Base-by-base conservation (phyloP, 2,888 invertebrate species). In the Stomorhina lunata region DNA sequence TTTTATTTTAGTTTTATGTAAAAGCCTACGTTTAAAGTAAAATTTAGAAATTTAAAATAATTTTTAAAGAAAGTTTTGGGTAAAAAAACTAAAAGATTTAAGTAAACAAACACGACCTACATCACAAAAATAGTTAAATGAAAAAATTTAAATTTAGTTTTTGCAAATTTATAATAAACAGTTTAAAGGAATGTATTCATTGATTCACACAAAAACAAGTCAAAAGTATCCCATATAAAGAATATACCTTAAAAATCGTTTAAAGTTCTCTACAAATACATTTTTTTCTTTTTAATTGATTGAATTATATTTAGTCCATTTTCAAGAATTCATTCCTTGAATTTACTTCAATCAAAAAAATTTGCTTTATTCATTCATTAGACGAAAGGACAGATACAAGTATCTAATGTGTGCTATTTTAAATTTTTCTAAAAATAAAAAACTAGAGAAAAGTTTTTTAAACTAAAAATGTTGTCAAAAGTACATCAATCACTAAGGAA, bases 401-500 rank as follows among this genome's bases (percentile, higher is more conserved):
- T 20, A 25, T n/a, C 29, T 32, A 32, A 55, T 50, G 0, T 57
- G 34, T 37, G 25, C 12, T 63, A 57, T 71, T 63, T 72, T 50
- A 37, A 32, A 50, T n/a, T 57, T 12, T 50, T 12, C 29, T 5
- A 32, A 40, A 43, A 34, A 68, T 12, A 75, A 76, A 34, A 55
- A 9, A 27, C 10, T 6, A 5, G 9, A 63, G 34, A 34, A 61
- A 27, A 55, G 15, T 27, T 7, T 25, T 34, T 53, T 48, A 12
- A 65, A 77, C 65, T 66, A 45, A 57, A 72, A 77, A 80, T 80
- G 80, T 87, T 87, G 89, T 88, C 89, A 86, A 86, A 82, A 84
- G 72, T 86, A 86, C 87, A 89, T 89, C 89, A 88, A 87, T 88
- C 89, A 88, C 87, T 55, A 81, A 82, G 85, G 78, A 87, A 89